Conservation (phyloP, 1,140 invertebrate genomes). For the Micrasema minimum region DNA sequence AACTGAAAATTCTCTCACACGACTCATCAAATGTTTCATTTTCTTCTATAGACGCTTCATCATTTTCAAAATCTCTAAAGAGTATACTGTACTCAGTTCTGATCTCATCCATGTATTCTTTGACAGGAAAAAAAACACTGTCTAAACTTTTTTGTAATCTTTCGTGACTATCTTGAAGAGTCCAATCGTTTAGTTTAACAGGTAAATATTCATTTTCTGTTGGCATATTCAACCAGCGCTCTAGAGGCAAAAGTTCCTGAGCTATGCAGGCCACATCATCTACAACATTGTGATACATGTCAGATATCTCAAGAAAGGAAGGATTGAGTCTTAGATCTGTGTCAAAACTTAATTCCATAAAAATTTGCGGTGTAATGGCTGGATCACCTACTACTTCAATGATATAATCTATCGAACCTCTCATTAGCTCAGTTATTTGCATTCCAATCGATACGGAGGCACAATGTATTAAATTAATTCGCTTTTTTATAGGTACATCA, state of each 20-base stretch:
- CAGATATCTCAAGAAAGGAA: slow-evolving; percentile 61
- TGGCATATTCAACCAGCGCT: slow-evolving; percentile 62
- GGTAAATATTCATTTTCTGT: slow-evolving; percentile 60
- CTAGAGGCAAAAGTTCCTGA: slow-evolving; percentile 65
- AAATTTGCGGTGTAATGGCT: slow-evolving; percentile 59
- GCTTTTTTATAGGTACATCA: slow-evolving; percentile 58
- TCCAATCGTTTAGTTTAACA: slow-evolving; percentile 62
- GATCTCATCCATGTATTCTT: slow-evolving; percentile 59
- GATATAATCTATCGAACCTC: slow-evolving; percentile 62
- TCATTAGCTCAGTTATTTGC: slow-evolving; percentile 65
- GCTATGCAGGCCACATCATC: slow-evolving; percentile 61
- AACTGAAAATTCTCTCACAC: slow-evolving; percentile 70
- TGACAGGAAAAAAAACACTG: slow-evolving; percentile 58
- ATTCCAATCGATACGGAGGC: slow-evolving; percentile 64
- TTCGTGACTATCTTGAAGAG: slow-evolving; percentile 60
- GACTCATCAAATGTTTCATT: slow-evolving; percentile 66
- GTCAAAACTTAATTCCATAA: slow-evolving; percentile 63
- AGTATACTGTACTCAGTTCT: slow-evolving; percentile 59
- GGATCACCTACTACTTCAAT: slow-evolving; percentile 59
- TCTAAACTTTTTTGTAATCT: slow-evolving; percentile 60
- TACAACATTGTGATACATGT: slow-evolving; percentile 62
- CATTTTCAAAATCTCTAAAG: slow-evolving; percentile 49
- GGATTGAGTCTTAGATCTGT: slow-evolving; percentile 64
- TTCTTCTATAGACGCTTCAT: slow-evolving; percentile 61
- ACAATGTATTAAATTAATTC: slow-evolving; percentile 60